Base-by-base conservation (phyloP, 2,888 invertebrate genomes). In the Eristalinus aeneus region DNA sequence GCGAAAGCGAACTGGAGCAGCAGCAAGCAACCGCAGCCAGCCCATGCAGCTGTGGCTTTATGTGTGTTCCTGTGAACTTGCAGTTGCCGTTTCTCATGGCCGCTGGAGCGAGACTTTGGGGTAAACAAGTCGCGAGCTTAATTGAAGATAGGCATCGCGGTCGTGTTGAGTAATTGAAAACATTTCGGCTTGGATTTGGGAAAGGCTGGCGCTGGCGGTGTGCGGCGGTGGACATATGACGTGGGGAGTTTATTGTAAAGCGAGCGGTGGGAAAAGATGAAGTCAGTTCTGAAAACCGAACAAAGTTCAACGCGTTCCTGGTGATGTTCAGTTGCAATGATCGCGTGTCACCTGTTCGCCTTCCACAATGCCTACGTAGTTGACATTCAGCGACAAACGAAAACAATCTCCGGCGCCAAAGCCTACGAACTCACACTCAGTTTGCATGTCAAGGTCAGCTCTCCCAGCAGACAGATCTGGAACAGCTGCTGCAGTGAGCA, bases 1-100 rank as follows among this genome's bases (percentile, higher is more conserved):
- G 82, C 82, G 86, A 86, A 82, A 86, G 86, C 82, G 82, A 86
- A 86, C 78, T 86, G 71, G 86, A 86, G 86, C 82, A 86, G 27
- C 71, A 61, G 61, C 20, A 36, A 34, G 39, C n/a, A 12, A 53
- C 61, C 16, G 46, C 31, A 34, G 22, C 61, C 22, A 8, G n/a
- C 10, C 16, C 60, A 58, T 9, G 9, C 2, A n/a, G 23, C 6
- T n/a, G 11, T 12, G 20, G 16, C 6, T 9, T 34, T 16, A 8
- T 5, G 23, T 20, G 46, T n/a, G 22, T 11, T 46, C n/a, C n/a
- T 16, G 1, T n/a, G 39, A 39, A 39, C 39, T 39, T 39, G 39
- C 39, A n/a, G 39, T 39, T 39, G 16, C 12, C 20, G n/a, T 23
- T 9, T 27, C 34, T 65, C 36, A 31, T 64, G 27, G 61, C 34